Evolutionary conservation across 2,888 invertebrate genomes (phyloP), one percentile per base, ranked within the genome.

Genomic region (Heliconius ethilla): DNA sequence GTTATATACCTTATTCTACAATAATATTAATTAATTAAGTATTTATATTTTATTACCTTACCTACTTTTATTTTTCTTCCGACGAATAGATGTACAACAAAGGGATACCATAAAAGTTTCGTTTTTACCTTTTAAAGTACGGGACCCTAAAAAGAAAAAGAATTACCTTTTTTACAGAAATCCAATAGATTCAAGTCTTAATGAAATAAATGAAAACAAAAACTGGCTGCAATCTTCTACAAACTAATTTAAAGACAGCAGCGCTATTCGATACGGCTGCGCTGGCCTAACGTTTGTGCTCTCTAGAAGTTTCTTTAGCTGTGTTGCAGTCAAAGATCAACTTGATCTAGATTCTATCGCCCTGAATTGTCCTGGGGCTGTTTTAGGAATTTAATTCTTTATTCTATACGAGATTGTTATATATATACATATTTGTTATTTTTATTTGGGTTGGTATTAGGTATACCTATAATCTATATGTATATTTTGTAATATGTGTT

Each of bases 261-360:
- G n/a, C 22, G 27, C 55, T n/a, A 55, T 55, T 70, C 70, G 55
- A 70, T 59, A 72, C 33, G 55, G 55, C 55, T 72, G 55, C 70
- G 55, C 55, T 72, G 55, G 72, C 75, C 72, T 79, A 25, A 74
- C 70, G 80, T 77, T 33, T 77, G 72, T 63, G 33, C 72, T 65
- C 15, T 29, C n/a, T 67, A 29, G 33, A 75, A 75, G 73, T 79
- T 73, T 78, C 77, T 76, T 74, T 74, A 45, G 63, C 55, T 73
- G 75, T 79, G 79, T 77, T 67, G 78, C 66, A 79, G 77, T 79
- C 75, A 81, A 80, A 79, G 77, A 59, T 79, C 74, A 77, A 33
- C 75, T 79, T 73, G 77, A 80, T 79, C 75, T 79, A 79, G 76
- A 80, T 74, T 74, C 63, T 63, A 74, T 73, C 45, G 62, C 59